Conservation (phyloP, 2,113 vertebrate species). For the Cryptotis parvus region DNA sequence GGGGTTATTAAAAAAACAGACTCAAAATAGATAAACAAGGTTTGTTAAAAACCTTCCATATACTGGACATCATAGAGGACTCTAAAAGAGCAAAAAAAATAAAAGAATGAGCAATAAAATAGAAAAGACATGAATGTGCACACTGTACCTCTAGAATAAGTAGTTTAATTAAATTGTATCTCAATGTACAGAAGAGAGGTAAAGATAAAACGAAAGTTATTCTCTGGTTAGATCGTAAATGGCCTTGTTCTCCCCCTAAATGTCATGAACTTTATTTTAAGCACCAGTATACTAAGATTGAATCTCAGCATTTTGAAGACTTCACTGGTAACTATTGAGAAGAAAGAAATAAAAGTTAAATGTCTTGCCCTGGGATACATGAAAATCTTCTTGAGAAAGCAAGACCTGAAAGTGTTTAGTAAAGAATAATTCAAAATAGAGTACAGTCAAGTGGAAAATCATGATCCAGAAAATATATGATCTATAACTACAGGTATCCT, state of each 20-base stretch:
- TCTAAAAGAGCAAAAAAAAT: background rate
- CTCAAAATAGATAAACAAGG: background rate
- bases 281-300: background rate
- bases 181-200: background rate
- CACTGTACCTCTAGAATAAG: background rate
- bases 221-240: background rate
- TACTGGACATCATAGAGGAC: background rate
- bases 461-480: background rate
- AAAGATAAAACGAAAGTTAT: background rate
- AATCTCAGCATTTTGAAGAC: slow-evolving; percentile 7
- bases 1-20: background rate
- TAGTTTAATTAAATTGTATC: background rate
- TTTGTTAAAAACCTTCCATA: background rate
- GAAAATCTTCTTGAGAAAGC: slow-evolving; percentile 1
- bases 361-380: background rate
- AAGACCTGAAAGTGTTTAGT: background rate
- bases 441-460: background rate
- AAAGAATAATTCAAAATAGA: slow-evolving; percentile 24
- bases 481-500: background rate
- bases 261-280: slow-evolving; percentile 37
- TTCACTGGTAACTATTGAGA: background rate
- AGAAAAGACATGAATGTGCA: slow-evolving; percentile 12
- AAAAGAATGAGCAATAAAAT: background rate
- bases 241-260: background rate
- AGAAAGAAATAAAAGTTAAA: slow-evolving; percentile 9